Conservation (phyloP, 2,797 vertebrate species). For the Pipistrellus pygmaeus region DNA sequence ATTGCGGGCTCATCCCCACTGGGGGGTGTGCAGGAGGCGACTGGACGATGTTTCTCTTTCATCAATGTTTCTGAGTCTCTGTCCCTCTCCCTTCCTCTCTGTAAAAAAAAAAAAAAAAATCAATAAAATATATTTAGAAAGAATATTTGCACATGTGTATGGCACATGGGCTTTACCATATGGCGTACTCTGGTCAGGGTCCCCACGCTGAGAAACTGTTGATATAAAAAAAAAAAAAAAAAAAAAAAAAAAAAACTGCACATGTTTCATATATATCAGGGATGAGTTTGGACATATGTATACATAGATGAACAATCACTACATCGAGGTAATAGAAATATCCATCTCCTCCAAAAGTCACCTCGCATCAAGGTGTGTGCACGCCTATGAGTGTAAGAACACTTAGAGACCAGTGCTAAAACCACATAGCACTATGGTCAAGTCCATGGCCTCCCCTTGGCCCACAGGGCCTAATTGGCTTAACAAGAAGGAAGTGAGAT, state of each 20-base stretch:
- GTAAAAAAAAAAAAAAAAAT: too few species aligned
- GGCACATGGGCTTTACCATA: too few species aligned
- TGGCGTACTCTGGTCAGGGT: too few species aligned
- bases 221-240: neutral
- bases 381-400: neutral
- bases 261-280: neutral
- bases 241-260: neutral
- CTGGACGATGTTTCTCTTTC: too few species aligned
- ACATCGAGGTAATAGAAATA: neutral
- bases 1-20: too few species aligned
- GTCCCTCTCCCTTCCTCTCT: too few species aligned
- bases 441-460: accelerated
- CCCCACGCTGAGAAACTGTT: neutral
- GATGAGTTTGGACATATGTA: neutral
- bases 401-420: neutral
- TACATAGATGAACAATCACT: neutral
- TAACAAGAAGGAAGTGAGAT: neutral
- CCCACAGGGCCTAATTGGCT: neutral
- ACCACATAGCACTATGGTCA: neutral
- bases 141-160: too few species aligned
- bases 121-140: too few species aligned
- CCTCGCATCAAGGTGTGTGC: neutral
- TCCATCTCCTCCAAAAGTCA: neutral
- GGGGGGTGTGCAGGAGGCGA: too few species aligned
- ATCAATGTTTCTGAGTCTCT: too few species aligned